A percentile compares a stretch with the other conserved stretches of the same genome.
These are phyloP conservation scores for Spinibarbus caldwelli DNA, from an alignment of 2,797 vertebrate genomes.

Conservation along the genomic window DNA sequence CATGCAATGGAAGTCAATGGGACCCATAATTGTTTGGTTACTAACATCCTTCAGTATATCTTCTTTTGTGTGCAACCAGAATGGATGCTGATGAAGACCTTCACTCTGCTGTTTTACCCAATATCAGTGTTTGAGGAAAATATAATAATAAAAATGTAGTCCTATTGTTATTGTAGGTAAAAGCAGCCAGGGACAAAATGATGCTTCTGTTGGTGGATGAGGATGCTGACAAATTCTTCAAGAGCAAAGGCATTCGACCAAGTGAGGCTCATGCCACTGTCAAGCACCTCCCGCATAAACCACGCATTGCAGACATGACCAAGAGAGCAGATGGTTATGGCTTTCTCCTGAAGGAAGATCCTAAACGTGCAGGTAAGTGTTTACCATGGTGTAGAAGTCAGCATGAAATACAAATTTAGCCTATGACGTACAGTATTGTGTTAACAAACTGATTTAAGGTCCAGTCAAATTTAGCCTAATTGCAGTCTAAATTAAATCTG, in stretches of 20 bases:
- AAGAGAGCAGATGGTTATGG: conserved; percentile 85
- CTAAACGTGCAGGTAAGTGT: conserved; percentile 12
- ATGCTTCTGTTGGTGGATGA: conserved; percentile 86
- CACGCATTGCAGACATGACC: conserved; percentile 78
- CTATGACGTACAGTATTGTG: not conserved
- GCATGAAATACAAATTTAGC: not conserved
- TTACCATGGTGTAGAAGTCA: not conserved
- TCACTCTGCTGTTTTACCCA: not conserved
- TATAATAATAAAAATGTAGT: not conserved
- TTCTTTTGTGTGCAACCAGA: not conserved
- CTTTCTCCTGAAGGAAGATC: conserved; percentile 80
- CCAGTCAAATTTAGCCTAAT: not conserved
- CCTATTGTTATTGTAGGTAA: conserved; percentile 75
- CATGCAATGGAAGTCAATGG: not conserved
- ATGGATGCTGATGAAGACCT: not conserved
- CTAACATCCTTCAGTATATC: not conserved
- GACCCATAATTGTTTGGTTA: not conserved
- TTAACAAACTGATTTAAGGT: not conserved
- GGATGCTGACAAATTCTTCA: conserved; percentile 78
- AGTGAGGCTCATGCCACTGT: conserved; percentile 76
- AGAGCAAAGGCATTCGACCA: conserved; percentile 71
- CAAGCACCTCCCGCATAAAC: conserved; percentile 81
- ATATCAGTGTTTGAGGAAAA: not conserved
- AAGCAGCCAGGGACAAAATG: conserved; percentile 74
- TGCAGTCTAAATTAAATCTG: no score